phyloP scores from a whole-genome alignment of 2,888 invertebrate genomes.

The Platycheirus rosarum region DNA sequence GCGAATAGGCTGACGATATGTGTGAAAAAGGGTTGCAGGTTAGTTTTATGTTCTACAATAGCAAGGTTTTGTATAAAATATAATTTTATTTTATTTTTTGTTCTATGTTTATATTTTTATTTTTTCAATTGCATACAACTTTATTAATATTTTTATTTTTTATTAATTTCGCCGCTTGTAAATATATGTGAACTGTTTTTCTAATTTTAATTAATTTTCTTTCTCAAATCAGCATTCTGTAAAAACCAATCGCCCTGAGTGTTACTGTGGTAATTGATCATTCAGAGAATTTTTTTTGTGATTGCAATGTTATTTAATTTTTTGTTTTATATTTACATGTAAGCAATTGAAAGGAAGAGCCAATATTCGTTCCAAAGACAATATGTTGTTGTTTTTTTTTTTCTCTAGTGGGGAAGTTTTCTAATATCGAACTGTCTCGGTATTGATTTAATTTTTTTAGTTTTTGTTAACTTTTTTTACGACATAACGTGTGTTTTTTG shows the following conservation, averaged over 20 bases:
- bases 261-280: conserved; percentile 70
- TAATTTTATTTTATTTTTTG: conserved; percentile 28
- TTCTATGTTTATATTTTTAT: too few species aligned
- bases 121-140: conserved; percentile 55
- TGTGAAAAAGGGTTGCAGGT: conserved; percentile 44
- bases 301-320: conserved; percentile 37
- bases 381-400: neutral
- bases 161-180: conserved; percentile 50
- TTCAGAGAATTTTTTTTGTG: conserved; percentile 55
- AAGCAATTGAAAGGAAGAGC: conserved; percentile 58
- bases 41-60: conserved; percentile 23
- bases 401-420: conserved; percentile 28
- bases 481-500: conserved; percentile 47
- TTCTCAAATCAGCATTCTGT: conserved; percentile 30
- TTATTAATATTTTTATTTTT: conserved; percentile 16
- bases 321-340: conserved; percentile 44
- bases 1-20: conserved; percentile 60
- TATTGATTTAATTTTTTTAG: conserved; percentile 26
- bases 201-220: conserved; percentile 47
- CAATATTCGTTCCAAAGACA: conserved; percentile 14
- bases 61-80: conserved; percentile 17
- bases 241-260: conserved; percentile 71
- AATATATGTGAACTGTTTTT: conserved; percentile 41
- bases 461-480: conserved; percentile 64
- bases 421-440: conserved; percentile 29